A percentile compares a stretch with the other conserved stretches of the same genome.
Evolutionary conservation across 2,113 vertebrate species (phyloP).

Genomic region (Sinocyclocheilus anophthalmus): DNA sequence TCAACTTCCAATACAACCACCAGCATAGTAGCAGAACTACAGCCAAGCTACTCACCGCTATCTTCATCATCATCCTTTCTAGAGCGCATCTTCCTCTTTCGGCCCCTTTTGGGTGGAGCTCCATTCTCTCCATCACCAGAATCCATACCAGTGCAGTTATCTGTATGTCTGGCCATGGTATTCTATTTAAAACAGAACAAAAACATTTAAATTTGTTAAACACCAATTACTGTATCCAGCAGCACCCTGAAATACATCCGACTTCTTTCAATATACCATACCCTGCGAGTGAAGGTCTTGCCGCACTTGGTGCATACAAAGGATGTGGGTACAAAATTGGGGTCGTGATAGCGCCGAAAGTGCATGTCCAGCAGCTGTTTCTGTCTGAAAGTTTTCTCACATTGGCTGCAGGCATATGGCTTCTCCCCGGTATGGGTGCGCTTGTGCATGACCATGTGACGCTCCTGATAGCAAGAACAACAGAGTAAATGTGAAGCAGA

Average conservation of each 20-base stretch:
- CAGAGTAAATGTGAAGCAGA: not conserved
- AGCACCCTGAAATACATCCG: not conserved
- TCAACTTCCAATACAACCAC: not conserved
- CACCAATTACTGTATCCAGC: not conserved
- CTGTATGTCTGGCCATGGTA: conserved; percentile 94
- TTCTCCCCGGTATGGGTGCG: conserved; percentile 96
- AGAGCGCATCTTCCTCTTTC: conserved; percentile 94
- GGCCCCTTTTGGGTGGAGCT: conserved; percentile 80
- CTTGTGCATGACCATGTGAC: conserved; percentile 98
- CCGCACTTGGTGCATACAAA: conserved; percentile 95
- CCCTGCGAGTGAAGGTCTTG: conserved; percentile 95
- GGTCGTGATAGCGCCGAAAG: conserved; percentile 96
- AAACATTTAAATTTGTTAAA: not conserved
- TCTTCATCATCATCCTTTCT: conserved; percentile 87
- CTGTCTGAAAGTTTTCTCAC: conserved; percentile 97
- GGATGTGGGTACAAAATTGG: conserved; percentile 91
- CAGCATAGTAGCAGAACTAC: not conserved
- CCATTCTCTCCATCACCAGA: conserved; percentile 88
- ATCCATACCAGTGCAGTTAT: conserved; percentile 89
- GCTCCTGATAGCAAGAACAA: conserved; percentile 76
- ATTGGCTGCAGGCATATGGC: conserved; percentile 93
- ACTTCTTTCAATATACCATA: conserved; percentile 59
- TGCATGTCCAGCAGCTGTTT: conserved; percentile 98
- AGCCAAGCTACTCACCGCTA: conserved; percentile 77
- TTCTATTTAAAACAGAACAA: conserved; percentile 74